These are phyloP conservation scores for Phasia obesa DNA, from an alignment of 2,888 invertebrate genomes.

Conservation along the genomic window DNA sequence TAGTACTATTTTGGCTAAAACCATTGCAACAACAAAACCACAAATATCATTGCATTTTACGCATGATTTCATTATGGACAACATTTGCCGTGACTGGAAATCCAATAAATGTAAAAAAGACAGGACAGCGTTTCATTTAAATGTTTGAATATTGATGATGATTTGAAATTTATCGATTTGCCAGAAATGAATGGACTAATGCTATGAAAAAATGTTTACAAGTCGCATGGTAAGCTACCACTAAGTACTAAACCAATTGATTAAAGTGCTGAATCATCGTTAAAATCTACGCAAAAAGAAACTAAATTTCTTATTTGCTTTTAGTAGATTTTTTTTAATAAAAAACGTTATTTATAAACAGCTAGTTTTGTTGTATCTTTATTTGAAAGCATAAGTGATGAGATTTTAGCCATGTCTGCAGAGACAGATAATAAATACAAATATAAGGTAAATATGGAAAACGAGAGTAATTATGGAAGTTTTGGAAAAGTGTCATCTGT, in stretches of 20 bases:
- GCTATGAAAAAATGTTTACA: conserved; percentile 73
- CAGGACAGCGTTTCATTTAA: conserved; percentile 58
- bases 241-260: conserved; percentile 29
- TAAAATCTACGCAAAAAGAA: no score
- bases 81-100: conserved; percentile 74
- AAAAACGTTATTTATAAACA: no score
- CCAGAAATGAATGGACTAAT: conserved; percentile 73
- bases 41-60: conserved; percentile 74
- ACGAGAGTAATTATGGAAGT: no score
- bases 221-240: conserved; percentile 39
- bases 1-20: conserved; percentile 71
- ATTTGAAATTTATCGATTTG: conserved; percentile 73
- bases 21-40: conserved; percentile 67
- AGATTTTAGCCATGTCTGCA: no score
- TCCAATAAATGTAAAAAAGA: conserved; percentile 71
- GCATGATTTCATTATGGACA: conserved; percentile 75
- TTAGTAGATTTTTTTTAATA: not conserved
- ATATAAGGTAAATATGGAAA: no score
- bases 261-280: no score
- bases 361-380: no score
- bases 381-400: no score
- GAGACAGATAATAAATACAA: no score
- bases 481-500: no score
- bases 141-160: conserved; percentile 74
- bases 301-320: conserved; percentile 34